Base-by-base conservation (phyloP, 2,888 invertebrate species). In the Protodeltote pygarga region DNA sequence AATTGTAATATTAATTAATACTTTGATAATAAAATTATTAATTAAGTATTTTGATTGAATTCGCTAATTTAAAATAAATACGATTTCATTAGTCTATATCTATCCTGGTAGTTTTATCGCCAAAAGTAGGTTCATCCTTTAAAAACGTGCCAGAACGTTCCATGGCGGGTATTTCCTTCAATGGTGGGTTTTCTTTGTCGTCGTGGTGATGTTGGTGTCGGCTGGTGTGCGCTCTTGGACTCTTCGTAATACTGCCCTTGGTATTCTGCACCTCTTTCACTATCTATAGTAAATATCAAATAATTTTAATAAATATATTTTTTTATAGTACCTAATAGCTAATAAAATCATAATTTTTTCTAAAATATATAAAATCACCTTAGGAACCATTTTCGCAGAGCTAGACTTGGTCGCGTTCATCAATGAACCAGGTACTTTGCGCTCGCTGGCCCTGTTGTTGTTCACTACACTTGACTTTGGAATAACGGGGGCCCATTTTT, bases 111-210 rank as follows among this genome's bases (percentile, higher is more conserved):
- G 81, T 79, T 52, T 78, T 86, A 20, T 84, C 82, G 1, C 81
- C 80, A 44, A 89, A 89, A 11, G 94, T 95, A 0, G 95, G 95
- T 79, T 95, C 95, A 62, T 96, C 96, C 79, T 95, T 95, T 10
- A 95, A 83, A 74, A 96, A 96, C 0, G 96, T 96, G 10, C 94
- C 95, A 0, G 96, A 96, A 28, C 96, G 93, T 53, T 93, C 92
- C 89, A 94, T 91, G 1, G 71, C 59, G 0, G 85, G 85, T 16
- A 83, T 79, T 2, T 75, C 62, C 5, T 42, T 48, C 5, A 63
- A 16, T 3, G 57, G 41, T n/a, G 69, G 19, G 13, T 34, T 2
- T 23, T 58, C 54, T 25, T 49, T 58, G 5, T 53, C 59, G 2
- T 51, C 50, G 5, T 51, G 47, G 4, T 41, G 21, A 25, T 25